Base-by-base conservation (phyloP, 64 coral and sea anemone genomes). In the Exaiptasia diaphana region DNA sequence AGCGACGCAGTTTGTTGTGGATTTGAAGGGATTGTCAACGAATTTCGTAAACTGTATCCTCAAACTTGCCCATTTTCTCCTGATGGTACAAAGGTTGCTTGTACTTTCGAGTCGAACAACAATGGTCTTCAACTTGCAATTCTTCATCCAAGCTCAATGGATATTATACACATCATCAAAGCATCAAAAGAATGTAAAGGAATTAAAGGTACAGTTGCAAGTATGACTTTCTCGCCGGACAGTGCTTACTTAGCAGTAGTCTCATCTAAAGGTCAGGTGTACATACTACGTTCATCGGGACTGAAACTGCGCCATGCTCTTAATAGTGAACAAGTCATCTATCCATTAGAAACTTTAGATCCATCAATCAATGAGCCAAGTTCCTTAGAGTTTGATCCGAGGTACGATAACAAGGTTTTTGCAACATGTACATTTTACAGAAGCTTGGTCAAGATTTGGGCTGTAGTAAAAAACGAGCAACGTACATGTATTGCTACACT, bases 41-140 rank as follows among this genome's bases (percentile, higher is more conserved):
- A 85, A 48, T 85, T 74, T 17, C 69, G 82, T 5, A 43, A 65
- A 58, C 71, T 85, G 4, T 85, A 75, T 75, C 82, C 82, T 0
- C 82, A 85, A 39, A 59, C 50, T 0, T 83, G 80, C 21, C 80
- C 80, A 1, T 85, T 75, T 43, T 85, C 82, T 5, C 34, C 37
- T 20, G 82, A 85, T 12, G 82, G 82, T 28, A 75, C 4, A 17
- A 75, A 62, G 82, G 38, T 85, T 29, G 82, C 82, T 13, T 74
- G 50, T 2, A 53, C 57, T 4, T 35, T 56, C 5, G 69, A 61
- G 21, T 6, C 44, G 17, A 49, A 18, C n/a, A 65, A 41, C 4
- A 65, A 20, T 33, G 53, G 37, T 8, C 82, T 85, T 26, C 54
- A 85, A 2, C 4, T 85, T 41, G 26, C 60, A 41, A 46, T 85